Evolutionary conservation across 2,113 vertebrate genomes (phyloP), one percentile per base, ranked within the genome.

Genomic region (Erythrolamprus reginae): DNA sequence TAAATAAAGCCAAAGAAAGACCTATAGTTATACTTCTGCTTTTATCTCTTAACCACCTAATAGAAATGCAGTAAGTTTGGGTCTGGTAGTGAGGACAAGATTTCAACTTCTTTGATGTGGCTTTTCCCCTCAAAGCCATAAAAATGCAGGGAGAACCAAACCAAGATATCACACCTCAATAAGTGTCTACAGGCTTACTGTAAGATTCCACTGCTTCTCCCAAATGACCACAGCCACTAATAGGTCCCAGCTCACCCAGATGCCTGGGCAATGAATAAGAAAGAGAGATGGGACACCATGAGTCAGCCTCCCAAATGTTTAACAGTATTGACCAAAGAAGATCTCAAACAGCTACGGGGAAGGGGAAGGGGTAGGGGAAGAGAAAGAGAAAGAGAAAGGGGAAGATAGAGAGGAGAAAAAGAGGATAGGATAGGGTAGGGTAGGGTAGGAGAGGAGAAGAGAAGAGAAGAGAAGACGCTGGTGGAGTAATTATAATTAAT

Each of bases 221-320:
- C 95, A 96, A 96, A 94, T 89, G 94, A 94, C 94, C 95, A 95
- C 96, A 96, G 93, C 95, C 95, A 95, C 95, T 95, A 96, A 96
- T 94, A 96, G 93, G 90, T 91, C 6, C 3, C 55, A 87, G 90
- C 92, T 95, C 6, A 89, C 94, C 95, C 95, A 95, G 95, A 95
- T 95, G 89, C 53, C 95, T 96, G 95, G 93, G 93, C 89, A 94
- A 95, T 96, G 96, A 96, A 93, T 96, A 96, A 96, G 94, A 91
- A 93, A 86, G 89, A 94, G 93, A 93, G 93, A 95, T 92, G 94
- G 95, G 94, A 92, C 94, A 92, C 95, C 94, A 89, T 95, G 95
- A 95, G 92, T 95, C 92, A 94, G 92, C 90, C 58, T 0, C 23
- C 94, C 86, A 93, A 95, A 95, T 94, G 94, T 77, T 88, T 2